Conservation (phyloP, 2,888 invertebrate genomes). For the Drosophila ustulata region DNA sequence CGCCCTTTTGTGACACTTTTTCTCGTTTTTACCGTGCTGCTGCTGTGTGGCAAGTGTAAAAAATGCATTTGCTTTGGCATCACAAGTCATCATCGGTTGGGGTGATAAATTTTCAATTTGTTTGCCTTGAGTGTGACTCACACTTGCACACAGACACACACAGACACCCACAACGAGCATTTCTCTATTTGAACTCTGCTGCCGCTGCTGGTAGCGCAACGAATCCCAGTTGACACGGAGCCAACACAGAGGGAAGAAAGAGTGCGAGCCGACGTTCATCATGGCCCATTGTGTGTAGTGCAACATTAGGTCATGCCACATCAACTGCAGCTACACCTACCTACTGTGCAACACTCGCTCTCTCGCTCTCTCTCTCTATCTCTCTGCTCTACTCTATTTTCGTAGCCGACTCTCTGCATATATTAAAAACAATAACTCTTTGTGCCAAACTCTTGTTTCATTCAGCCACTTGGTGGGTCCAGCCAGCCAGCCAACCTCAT, state of each 20-base stretch:
- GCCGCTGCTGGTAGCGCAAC: constrained; percentile 70
- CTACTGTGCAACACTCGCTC: constrained; percentile 15
- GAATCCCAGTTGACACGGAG: constrained; percentile 69
- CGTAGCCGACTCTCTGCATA: constrained; percentile 55
- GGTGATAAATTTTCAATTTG: constrained; percentile 80
- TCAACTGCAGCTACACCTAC: constrained; percentile 40
- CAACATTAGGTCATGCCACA: constrained; percentile 78
- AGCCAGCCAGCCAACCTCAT: constrained; percentile 17
- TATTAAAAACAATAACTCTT: constrained; percentile 76
- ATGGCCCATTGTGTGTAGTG: constrained; percentile 76
- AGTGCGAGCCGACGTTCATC: constrained; percentile 47
- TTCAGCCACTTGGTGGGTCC: constrained; percentile 70
- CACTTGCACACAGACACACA: constrained; percentile 32
- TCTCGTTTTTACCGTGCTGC: not conserved
- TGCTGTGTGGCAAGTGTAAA: constrained; percentile 59
- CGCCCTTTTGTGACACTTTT: constrained; percentile 47
- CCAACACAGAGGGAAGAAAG: constrained; percentile 17
- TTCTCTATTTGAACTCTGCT: constrained; percentile 19
- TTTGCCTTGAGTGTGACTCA: constrained; percentile 68
- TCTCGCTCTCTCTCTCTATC: not conserved
- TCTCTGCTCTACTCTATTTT: constrained; percentile 3
- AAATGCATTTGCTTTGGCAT: constrained; percentile 74
- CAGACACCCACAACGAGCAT: constrained; percentile 52
- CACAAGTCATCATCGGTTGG: constrained; percentile 67
- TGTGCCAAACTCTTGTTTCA: constrained; percentile 44